Conservation (phyloP, 2,888 invertebrate species). For the Spatulosminthurus flaviceps region DNA sequence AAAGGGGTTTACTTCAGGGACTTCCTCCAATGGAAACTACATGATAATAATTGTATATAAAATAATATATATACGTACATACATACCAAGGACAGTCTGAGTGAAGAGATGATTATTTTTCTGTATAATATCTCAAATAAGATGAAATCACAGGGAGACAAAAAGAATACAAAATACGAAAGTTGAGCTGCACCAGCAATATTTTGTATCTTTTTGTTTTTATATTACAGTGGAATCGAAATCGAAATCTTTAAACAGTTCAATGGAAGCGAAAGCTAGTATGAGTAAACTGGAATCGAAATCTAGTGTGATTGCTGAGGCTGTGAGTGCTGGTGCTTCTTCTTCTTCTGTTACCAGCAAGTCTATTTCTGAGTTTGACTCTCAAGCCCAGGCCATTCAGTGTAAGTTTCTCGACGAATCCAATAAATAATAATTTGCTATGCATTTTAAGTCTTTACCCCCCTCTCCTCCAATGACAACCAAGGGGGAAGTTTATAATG, state of each 20-base stretch:
- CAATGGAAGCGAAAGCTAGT: conserved; percentile 3
- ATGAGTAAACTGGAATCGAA: conserved; percentile 11
- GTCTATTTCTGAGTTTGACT: conserved; percentile 38
- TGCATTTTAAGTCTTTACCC: not conserved
- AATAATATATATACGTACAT: not conserved
- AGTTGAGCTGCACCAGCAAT: conserved; percentile 7
- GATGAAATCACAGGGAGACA: not conserved
- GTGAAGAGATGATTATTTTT: no score
- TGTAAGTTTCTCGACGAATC: conserved; percentile 40
- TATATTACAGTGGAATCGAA: conserved; percentile 61
- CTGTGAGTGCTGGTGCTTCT: conserved; percentile 44
- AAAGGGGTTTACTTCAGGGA: no score
- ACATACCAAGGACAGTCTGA: not conserved
- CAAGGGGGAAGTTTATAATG: not conserved
- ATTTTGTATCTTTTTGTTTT: conserved; percentile 46
- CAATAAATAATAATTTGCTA: conserved; percentile 9
- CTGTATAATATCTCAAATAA: no score
- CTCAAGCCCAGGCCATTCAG: conserved; percentile 18
- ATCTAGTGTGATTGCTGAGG: conserved; percentile 39
- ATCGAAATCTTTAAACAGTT: conserved; percentile 56
- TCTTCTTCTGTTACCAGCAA: conserved; percentile 18
- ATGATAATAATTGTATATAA: no score
- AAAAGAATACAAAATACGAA: conserved; percentile 31
- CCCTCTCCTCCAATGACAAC: no score
- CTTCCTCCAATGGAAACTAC: no score